These are phyloP conservation scores for Furnarius figulus DNA, from an alignment of 2,113 vertebrate genomes.

Conservation along the genomic window DNA sequence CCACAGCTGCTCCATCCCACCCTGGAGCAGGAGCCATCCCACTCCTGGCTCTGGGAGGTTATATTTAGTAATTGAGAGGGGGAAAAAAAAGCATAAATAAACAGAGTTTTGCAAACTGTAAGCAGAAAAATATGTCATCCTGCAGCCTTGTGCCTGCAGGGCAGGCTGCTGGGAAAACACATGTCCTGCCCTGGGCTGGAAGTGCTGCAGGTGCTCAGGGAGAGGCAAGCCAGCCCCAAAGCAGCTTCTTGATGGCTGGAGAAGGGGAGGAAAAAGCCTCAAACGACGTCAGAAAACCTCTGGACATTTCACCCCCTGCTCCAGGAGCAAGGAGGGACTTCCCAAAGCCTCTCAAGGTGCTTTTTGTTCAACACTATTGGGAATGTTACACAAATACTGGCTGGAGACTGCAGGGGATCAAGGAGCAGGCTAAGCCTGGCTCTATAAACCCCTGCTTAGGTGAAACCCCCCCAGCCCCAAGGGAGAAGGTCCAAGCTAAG, in stretches of 20 bases:
- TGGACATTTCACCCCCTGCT: background rate
- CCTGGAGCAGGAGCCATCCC: background rate
- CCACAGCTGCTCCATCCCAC: background rate
- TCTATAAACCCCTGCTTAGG: background rate
- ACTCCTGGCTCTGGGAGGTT: background rate
- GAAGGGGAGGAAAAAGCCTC: background rate
- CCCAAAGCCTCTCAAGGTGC: background rate
- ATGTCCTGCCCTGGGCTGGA: background rate
- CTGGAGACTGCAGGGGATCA: background rate
- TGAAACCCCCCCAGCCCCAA: background rate
- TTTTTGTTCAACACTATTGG: fast-evolving
- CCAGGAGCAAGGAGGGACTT: background rate
- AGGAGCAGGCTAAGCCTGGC: too few relatives aligned
- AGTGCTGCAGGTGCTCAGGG: background rate
- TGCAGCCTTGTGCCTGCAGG: background rate
- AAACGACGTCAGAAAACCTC: background rate
- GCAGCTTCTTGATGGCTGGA: background rate
- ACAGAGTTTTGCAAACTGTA: background rate
- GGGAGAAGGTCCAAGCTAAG: background rate
- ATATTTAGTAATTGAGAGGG: background rate
- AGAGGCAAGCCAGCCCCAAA: background rate
- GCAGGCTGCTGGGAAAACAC: background rate
- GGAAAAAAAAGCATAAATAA: background rate
- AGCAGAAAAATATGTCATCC: background rate
- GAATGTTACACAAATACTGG: fast-evolving